Conservation (phyloP, 2,113 vertebrate species). For the Acanthisitta chloris region DNA sequence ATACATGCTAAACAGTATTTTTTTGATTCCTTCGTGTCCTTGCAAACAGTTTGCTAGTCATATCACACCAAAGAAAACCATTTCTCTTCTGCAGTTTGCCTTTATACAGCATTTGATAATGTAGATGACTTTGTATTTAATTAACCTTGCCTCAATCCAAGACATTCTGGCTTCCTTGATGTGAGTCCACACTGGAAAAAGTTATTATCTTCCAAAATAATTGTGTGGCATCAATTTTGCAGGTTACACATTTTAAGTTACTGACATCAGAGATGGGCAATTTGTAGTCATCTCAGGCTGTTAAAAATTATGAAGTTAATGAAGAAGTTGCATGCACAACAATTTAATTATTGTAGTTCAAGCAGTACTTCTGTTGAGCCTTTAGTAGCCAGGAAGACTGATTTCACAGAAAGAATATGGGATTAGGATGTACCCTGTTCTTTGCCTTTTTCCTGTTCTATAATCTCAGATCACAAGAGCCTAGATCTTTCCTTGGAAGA, state of each 20-base stretch:
- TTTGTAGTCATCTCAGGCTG: not conserved
- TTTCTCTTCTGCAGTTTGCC: not conserved
- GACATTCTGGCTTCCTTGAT: not conserved
- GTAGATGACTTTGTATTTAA: not conserved
- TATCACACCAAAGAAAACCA: not conserved
- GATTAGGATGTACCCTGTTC: not conserved
- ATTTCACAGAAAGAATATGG: not conserved
- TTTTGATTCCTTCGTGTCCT: not conserved
- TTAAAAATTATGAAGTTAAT: not conserved
- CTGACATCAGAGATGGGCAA: not conserved
- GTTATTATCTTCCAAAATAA: not conserved
- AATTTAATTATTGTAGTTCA: not conserved
- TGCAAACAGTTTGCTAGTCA: not conserved
- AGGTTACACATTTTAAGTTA: not conserved
- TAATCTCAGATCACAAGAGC: not conserved
- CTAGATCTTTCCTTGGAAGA: not conserved
- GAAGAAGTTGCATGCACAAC: not conserved
- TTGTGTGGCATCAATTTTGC: not conserved
- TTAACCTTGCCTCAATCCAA: not conserved
- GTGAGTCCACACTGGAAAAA: not conserved
- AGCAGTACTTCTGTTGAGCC: not conserved
- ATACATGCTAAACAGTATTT: not conserved
- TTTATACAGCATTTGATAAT: not conserved
- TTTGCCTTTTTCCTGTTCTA: not conserved
- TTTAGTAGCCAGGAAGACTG: not conserved